Evolutionary conservation across 2,113 vertebrate species (phyloP).

Genomic region (Alosa alosa): DNA sequence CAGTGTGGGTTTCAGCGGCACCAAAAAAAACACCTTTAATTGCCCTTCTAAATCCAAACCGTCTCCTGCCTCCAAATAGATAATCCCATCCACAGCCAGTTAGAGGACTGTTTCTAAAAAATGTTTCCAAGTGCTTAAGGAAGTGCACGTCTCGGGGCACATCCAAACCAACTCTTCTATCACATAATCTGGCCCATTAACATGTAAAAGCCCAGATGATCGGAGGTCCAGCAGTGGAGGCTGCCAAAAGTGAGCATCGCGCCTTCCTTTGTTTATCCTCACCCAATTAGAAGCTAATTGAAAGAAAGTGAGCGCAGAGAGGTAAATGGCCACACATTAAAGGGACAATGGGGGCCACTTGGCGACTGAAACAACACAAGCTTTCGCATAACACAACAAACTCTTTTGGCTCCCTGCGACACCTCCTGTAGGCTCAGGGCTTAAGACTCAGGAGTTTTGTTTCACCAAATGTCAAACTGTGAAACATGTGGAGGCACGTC

Average conservation of each 20-base stretch:
- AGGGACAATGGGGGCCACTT: conserved; percentile 49
- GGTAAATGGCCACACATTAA: conserved; percentile 54
- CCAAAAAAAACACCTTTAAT: not conserved
- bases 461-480: not conserved
- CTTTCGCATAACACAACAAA: conserved; percentile 41
- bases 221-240: conserved; percentile 44
- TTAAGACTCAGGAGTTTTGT: conserved; percentile 17
- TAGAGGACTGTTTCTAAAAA: not conserved
- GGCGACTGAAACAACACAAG: conserved; percentile 52
- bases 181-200: conserved; percentile 58
- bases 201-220: conserved; percentile 66
- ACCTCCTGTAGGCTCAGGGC: not conserved
- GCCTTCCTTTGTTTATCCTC: conserved; percentile 56
- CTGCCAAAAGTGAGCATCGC: conserved; percentile 49
- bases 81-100: not conserved
- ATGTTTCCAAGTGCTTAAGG: not conserved
- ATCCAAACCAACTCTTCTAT: not conserved
- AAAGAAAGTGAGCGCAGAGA: conserved; percentile 60
- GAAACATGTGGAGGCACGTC: conserved; percentile 29
- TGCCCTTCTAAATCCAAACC: not conserved
- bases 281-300: conserved; percentile 71
- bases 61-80: not conserved
- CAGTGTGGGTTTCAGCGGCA: not conserved
- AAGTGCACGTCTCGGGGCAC: not conserved
- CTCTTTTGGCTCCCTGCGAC: not conserved